A percentile compares a stretch with the other conserved stretches of the same genome.
phyloP scores from a whole-genome alignment of 2,888 invertebrate species.

The Brenthis hecate region DNA sequence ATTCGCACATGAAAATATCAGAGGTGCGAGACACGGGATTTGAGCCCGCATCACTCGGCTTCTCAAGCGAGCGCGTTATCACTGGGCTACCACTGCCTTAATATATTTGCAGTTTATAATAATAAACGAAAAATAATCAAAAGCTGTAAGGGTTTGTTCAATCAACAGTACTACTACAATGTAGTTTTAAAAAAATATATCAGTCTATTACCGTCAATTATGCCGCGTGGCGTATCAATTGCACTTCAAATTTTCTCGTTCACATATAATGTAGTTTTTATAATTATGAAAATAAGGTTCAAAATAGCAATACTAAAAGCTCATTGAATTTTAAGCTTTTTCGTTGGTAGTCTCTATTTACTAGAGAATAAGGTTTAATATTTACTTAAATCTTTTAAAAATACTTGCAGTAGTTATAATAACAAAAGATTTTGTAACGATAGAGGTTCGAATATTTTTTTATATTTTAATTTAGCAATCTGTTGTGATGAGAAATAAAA shows the following conservation, averaged over 20 bases:
- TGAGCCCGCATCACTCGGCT: too few relatives aligned
- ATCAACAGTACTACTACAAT: background rate
- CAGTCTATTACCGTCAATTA: constrained; percentile 18
- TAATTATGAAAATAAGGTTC: background rate
- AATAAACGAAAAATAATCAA: too few relatives aligned
- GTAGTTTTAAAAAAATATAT: background rate
- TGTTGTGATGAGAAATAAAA: background rate
- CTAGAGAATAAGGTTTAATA: background rate
- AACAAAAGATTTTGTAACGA: constrained; percentile 8
- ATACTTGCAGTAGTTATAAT: background rate
- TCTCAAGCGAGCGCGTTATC: too few relatives aligned
- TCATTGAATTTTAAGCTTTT: background rate
- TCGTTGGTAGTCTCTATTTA: background rate
- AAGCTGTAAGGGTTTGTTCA: too few relatives aligned
- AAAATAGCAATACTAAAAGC: background rate
- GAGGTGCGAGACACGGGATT: too few relatives aligned
- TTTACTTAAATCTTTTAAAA: background rate
- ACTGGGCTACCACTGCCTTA: too few relatives aligned
- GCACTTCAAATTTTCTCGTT: constrained; percentile 14
- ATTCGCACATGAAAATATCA: too few relatives aligned
- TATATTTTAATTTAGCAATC: constrained; percentile 3
- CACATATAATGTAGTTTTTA: background rate
- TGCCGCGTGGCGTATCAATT: constrained; percentile 26
- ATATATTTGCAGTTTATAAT: too few relatives aligned
- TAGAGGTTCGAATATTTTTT: constrained; percentile 16